Evolutionary conservation across 2,113 vertebrate genomes (phyloP).

Genomic region (Tupaia tana): DNA sequence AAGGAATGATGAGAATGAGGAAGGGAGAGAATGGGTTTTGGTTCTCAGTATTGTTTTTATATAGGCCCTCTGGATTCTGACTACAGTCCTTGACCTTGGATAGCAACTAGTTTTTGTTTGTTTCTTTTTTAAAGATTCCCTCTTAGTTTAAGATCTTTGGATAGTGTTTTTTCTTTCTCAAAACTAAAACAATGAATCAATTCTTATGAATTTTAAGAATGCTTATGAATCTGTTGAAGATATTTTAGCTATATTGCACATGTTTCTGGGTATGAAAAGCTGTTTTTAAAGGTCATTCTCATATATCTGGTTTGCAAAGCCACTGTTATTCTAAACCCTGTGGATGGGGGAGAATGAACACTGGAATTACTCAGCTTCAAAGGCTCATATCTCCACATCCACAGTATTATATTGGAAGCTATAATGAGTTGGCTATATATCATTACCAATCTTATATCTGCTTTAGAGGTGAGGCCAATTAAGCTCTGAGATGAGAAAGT

Average conservation of each 20-base stretch:
- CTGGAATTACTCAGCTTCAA: not conserved
- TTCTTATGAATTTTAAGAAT: not conserved
- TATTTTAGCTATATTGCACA: not conserved
- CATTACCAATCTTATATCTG: not conserved
- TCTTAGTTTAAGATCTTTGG: not conserved
- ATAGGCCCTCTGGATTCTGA: not conserved
- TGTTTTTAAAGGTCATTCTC: conserved; percentile 26
- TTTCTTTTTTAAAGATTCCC: not conserved
- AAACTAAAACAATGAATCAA: not conserved
- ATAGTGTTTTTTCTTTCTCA: not conserved
- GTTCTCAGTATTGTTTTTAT: not conserved
- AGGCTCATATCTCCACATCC: not conserved
- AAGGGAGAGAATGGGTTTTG: not conserved
- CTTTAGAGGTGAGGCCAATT: not conserved
- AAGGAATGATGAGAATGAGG: no score
- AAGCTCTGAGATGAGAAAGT: not conserved
- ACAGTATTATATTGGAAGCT: not conserved
- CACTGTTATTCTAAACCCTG: not conserved
- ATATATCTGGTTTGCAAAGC: not conserved
- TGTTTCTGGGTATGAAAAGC: not conserved
- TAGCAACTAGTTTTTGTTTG: not conserved
- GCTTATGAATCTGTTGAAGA: not conserved
- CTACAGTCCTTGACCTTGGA: not conserved
- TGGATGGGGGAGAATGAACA: not conserved
- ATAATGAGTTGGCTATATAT: no score